Evolutionary conservation across 2,888 invertebrate genomes (phyloP).

Genomic region (Stomorhina lunata): DNA sequence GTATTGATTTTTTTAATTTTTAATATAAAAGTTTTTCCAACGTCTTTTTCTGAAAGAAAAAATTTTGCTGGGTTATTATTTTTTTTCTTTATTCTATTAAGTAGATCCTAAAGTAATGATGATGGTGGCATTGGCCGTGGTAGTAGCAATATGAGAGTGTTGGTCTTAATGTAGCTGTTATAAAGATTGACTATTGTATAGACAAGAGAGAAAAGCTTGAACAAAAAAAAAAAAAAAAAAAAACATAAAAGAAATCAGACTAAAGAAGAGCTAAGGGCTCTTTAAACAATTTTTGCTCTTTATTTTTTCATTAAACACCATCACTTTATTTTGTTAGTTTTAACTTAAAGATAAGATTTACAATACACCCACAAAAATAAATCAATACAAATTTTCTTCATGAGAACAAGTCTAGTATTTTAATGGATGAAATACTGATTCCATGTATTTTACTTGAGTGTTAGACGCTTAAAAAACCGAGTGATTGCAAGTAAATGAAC

Average conservation of each 20-base stretch:
- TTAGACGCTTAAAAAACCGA: not conserved
- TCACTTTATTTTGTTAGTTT: conserved; percentile 34
- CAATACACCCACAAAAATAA: not conserved
- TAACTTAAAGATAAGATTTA: conserved; percentile 10
- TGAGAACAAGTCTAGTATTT: not conserved
- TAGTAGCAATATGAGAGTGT: not conserved
- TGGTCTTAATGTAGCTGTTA: conserved; percentile 2
- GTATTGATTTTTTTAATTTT: no score
- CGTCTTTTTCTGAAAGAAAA: no score
- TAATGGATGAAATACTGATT: not conserved
- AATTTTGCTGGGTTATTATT: no score
- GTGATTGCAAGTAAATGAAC: not conserved
- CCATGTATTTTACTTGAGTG: not conserved
- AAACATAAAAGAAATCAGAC: conserved; percentile 5
- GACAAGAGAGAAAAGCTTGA: not conserved
- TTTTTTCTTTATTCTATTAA: not conserved
- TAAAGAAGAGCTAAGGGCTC: conserved; percentile 31
- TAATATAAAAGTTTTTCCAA: no score
- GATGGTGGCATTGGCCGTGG: not conserved
- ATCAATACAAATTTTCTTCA: not conserved
- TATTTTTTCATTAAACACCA: conserved; percentile 48
- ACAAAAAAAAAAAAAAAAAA: not conserved
- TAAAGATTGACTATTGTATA: conserved; percentile 33
- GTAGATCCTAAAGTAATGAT: conserved; percentile 2
- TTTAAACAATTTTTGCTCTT: conserved; percentile 51